Evolutionary conservation across 53 echinoderm and acorn worm species (phyloP).

Genomic region (Paracentrotus lividus): DNA sequence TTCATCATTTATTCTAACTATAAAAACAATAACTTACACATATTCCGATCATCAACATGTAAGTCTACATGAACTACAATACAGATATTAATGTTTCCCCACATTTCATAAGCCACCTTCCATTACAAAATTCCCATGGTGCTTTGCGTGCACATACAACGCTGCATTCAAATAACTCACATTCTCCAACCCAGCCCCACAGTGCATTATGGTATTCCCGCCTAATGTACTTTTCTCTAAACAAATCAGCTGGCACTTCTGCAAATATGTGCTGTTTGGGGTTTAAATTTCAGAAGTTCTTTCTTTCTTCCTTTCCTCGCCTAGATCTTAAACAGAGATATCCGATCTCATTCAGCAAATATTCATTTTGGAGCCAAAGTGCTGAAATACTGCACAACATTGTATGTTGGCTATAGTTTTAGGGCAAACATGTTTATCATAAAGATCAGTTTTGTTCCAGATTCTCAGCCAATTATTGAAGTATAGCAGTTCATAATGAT

Average conservation of each 20-base stretch:
- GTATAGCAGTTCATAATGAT: background rate
- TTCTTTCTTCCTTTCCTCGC: background rate
- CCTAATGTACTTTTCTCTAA: conserved; percentile 64
- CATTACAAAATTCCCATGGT: background rate
- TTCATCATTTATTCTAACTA: background rate
- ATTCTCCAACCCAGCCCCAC: conserved; percentile 6
- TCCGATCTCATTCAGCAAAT: conserved; percentile 24
- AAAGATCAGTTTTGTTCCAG: background rate
- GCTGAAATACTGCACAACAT: background rate
- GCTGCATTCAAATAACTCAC: conserved; percentile 12
- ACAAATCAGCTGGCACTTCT: conserved; percentile 60
- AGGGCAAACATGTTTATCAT: conserved; percentile 27
- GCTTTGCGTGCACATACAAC: background rate
- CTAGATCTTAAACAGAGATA: conserved; percentile 11
- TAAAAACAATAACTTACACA: background rate
- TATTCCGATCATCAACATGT: background rate
- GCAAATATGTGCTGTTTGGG: conserved; percentile 25
- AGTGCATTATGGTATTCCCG: conserved; percentile 27
- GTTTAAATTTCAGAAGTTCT: conserved; percentile 16
- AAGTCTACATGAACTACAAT: background rate
- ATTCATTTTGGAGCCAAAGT: conserved; percentile 19
- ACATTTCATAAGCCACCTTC: background rate
- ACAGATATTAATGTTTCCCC: background rate
- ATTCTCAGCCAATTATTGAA: background rate
- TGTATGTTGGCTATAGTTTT: background rate